These are phyloP conservation scores for Nannospalax galili DNA, from an alignment of 2,113 vertebrate species.

Conservation along the genomic window DNA sequence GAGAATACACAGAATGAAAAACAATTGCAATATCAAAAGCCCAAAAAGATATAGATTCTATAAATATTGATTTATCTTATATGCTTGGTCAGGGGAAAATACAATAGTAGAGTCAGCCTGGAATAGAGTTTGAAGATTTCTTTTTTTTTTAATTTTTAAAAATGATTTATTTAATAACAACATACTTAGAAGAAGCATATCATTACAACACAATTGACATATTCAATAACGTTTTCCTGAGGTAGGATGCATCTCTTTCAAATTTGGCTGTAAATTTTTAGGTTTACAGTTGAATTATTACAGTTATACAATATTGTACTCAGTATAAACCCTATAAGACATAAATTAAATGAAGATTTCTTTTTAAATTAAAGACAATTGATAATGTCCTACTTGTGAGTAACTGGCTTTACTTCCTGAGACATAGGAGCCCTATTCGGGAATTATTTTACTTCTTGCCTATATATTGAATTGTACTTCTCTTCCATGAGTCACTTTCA, in stretches of 20 bases:
- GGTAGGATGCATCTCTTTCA: too few species aligned
- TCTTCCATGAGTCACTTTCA: neutral
- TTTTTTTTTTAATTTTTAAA: too few species aligned
- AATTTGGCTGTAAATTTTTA: too few species aligned
- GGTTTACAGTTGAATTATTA: too few species aligned
- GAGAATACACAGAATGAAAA: neutral
- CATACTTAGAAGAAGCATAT: too few species aligned
- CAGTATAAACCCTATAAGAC: too few species aligned
- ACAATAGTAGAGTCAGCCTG: neutral
- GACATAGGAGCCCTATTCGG: neutral
- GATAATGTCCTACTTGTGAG: neutral
- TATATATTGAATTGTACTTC: neutral
- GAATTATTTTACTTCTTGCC: neutral
- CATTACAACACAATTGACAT: too few species aligned
- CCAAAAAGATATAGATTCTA: neutral
- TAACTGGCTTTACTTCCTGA: neutral
- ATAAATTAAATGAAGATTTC: neutral
- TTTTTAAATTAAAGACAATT: neutral
- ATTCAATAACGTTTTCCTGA: too few species aligned
- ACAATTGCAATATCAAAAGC: neutral
- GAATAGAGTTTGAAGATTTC: neutral
- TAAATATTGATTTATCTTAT: neutral
- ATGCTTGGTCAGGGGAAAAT: neutral
- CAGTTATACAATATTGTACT: too few species aligned
- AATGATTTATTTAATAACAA: too few species aligned